Conservation (phyloP, 2,888 invertebrate genomes). For the Blastobasis lacticolella region DNA sequence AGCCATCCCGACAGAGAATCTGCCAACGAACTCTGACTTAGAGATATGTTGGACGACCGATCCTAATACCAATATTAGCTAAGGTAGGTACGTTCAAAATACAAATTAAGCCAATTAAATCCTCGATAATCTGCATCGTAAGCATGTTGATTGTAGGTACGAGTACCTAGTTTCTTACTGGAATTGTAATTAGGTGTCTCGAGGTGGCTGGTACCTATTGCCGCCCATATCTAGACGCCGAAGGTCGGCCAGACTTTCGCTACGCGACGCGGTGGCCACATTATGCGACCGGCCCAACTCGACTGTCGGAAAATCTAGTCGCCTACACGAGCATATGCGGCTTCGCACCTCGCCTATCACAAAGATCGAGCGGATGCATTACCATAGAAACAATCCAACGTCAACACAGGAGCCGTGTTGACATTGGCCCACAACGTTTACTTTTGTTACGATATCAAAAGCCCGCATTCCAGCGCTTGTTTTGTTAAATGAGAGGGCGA, state of each 20-base stretch:
- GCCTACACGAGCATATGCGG: slow-evolving; percentile 42
- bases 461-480: slow-evolving; percentile 57
- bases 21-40: not conserved
- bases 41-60: too few species aligned
- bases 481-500: slow-evolving; percentile 40
- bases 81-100: too few species aligned
- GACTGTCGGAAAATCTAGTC: slow-evolving; percentile 58
- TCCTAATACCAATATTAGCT: too few species aligned
- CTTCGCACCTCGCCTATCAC: not conserved
- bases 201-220: slow-evolving; percentile 45
- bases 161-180: slow-evolving; percentile 22
- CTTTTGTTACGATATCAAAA: slow-evolving; percentile 66
- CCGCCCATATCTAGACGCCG: slow-evolving; percentile 61
- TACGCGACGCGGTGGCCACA: slow-evolving; percentile 38
- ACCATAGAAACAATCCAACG: slow-evolving; percentile 53
- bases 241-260: slow-evolving; percentile 72
- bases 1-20: slow-evolving; percentile 12
- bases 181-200: slow-evolving; percentile 52
- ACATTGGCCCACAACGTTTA: slow-evolving; percentile 63
- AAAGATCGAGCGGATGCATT: slow-evolving; percentile 28
- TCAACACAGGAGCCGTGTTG: slow-evolving; percentile 55
- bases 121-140: not conserved
- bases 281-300: slow-evolving; percentile 52
- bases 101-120: not conserved
- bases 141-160: slow-evolving; percentile 9